Percentiles rank a stretch among this genome's conserved stretches.
Conservation (phyloP, 2,113 vertebrate genomes). For the cattle (Bos taurus) region ARS-UCD2.0 NC_037339.1:55542001-55542500, state of each 20-base stretch:
- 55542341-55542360: background rate
- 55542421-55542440: background rate
- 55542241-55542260: background rate
- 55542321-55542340: background rate
- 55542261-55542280: background rate
- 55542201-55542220: background rate
- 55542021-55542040: background rate
- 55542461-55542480: background rate
- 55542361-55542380: background rate
- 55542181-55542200: background rate
- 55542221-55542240: background rate
- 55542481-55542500: background rate
- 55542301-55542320: background rate
- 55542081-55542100: conserved; percentile 42
- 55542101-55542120: background rate
- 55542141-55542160: conserved; percentile 16
- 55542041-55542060: background rate
- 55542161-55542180: background rate
- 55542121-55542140: conserved; percentile 17
- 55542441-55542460: background rate
- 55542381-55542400: background rate
- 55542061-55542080: background rate
- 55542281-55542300: conserved; percentile 7
- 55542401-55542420: background rate
- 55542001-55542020: conserved; percentile 29